Evolutionary conservation across 2,113 vertebrate genomes (phyloP), one percentile per base, ranked within the genome.

Genomic region (Phycodurus eques): DNA sequence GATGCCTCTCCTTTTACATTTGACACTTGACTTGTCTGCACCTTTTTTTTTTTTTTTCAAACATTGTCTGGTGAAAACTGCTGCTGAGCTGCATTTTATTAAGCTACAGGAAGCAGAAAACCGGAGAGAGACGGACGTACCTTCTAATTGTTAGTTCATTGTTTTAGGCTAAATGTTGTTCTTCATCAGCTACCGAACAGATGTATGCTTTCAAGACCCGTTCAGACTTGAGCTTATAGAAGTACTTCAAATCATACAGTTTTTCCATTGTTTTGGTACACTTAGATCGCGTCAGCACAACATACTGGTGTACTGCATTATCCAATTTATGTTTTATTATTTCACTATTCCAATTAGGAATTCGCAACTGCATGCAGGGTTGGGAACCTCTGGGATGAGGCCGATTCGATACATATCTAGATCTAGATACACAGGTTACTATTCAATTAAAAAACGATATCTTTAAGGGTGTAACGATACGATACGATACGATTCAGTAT

Each of bases 1-100:
- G 78, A 83, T 83, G 74, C 70, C 78, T 35, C 57, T 39, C 13
- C 22, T 72, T 78, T 80, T 74, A 66, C 61, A 74, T 47, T 12
- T 59, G 81, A 31, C 56, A 14, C 56, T 59, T 47, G 72, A 85
- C 73, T 68, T 72, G 80, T 83, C 65, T 80, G 77, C 85, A 83
- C 61, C 70, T 27, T 27, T 27, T 27, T 27, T 27, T 27, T 27
- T 87, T 67, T 67, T 53, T 33, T 51, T 62, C 15, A 54, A 33
- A 11, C 49, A 43, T 22, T 8, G 64, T 82, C 67, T 75, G 59
- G 42, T 56, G 64, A 13, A 68, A 85, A 72, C 49, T 77, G 76
- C 74, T 79, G 73, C 62, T 63, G 73, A 77, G 71, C 70, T 76
- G 75, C 60, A 75, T 76, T 71, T 76, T 51, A 73, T 76, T 8